Evolutionary conservation across 2,888 invertebrate species (phyloP).

Genomic region (Torymus tubicola): DNA sequence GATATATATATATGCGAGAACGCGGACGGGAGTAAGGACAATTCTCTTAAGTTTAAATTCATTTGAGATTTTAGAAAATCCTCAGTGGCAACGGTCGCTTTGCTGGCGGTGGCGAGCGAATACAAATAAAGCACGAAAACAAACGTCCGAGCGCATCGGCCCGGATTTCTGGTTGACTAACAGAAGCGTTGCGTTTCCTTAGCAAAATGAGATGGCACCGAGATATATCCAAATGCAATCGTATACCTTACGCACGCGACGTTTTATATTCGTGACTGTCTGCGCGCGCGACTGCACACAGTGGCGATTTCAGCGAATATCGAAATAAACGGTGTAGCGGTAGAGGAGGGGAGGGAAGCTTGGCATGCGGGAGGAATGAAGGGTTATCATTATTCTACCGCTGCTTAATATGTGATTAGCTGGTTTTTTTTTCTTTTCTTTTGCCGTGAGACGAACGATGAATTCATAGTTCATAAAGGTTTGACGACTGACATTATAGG

Average conservation of each 20-base stretch:
- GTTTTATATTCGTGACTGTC: slow-evolving; percentile 58
- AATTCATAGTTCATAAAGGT: too few relatives aligned
- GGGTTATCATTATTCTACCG: slow-evolving; percentile 7
- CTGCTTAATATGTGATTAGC: slow-evolving; percentile 25
- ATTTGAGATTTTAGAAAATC: slow-evolving; percentile 24
- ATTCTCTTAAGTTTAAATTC: slow-evolving; percentile 37
- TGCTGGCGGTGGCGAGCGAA: background rate
- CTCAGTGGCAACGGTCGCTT: too few relatives aligned
- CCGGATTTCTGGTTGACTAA: slow-evolving; percentile 2
- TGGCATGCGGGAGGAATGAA: slow-evolving; percentile 18
- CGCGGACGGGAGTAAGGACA: background rate
- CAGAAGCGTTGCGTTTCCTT: slow-evolving; percentile 33
- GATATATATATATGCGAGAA: background rate
- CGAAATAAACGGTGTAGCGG: slow-evolving; percentile 47
- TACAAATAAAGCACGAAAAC: slow-evolving; percentile 30
- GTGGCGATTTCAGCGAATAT: slow-evolving; percentile 53
- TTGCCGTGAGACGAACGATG: too few relatives aligned
- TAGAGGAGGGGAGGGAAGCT: slow-evolving; percentile 30
- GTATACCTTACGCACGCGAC: slow-evolving; percentile 45
- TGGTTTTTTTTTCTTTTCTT: background rate
- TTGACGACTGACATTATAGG: too few relatives aligned
- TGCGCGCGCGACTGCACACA: slow-evolving; percentile 44
- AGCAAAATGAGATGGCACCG: slow-evolving; percentile 59
- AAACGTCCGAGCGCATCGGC: background rate
- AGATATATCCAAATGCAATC: slow-evolving; percentile 60